A percentile compares a stretch with the other conserved stretches of the same genome.
phyloP scores from a whole-genome alignment of 2,888 invertebrate species.

The Crematogaster levior region DNA sequence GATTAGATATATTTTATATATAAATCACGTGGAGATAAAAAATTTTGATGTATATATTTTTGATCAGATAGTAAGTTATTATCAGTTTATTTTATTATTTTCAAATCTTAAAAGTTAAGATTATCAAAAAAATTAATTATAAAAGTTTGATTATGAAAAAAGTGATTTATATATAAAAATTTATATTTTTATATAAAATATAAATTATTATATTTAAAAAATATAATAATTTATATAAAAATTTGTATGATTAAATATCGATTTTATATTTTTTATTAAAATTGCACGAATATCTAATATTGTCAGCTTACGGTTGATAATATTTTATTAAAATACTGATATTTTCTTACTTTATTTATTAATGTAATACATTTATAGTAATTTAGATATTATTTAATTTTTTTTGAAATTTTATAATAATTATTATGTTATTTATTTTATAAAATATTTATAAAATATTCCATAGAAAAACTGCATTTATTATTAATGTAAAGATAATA shows the following conservation, averaged over 20 bases:
- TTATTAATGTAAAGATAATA: neutral
- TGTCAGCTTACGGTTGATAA: neutral
- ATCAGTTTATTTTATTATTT: neutral
- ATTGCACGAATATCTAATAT: neutral
- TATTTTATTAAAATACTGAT: neutral
- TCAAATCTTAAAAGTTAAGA: neutral
- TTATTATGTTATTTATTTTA: neutral
- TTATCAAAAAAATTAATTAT: neutral
- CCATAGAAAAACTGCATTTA: neutral
- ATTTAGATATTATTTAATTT: neutral
- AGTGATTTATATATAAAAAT: too few species aligned
- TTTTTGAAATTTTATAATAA: neutral
- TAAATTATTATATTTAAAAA: too few species aligned
- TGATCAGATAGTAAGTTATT: neutral
- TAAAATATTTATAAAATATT: neutral
- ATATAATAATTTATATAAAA: too few species aligned
- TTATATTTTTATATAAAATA: too few species aligned
- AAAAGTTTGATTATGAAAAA: too few species aligned
- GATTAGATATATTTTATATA: neutral
- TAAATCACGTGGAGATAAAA: neutral
- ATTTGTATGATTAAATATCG: neutral
- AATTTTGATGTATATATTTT: neutral
- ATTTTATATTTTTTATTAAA: neutral
- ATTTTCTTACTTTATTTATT: neutral
- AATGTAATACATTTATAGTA: neutral